Conservation (phyloP, 2,113 vertebrate genomes). For the Myotis brandtii region DNA sequence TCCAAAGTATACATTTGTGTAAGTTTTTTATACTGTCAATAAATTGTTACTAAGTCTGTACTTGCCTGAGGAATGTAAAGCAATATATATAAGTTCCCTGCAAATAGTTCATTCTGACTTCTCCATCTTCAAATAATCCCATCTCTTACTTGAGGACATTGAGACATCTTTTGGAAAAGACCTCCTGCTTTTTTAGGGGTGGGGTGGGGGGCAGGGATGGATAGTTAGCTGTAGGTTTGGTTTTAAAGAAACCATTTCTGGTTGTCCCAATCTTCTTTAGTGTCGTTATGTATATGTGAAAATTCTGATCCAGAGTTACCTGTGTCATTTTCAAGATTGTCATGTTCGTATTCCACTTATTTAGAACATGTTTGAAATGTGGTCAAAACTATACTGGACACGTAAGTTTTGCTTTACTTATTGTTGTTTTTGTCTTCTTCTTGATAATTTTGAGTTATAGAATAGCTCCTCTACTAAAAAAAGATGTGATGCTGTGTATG, state of each 20-base stretch:
- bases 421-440: neutral
- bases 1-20: neutral
- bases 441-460: neutral
- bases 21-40: neutral
- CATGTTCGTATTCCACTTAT: neutral
- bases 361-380: neutral
- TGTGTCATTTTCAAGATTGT: neutral
- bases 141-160: neutral
- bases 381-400: neutral
- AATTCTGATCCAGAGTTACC: neutral
- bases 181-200: neutral
- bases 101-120: slow-evolving; percentile 16
- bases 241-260: neutral
- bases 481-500: neutral
- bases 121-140: neutral
- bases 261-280: neutral
- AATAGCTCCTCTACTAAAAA: neutral
- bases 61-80: neutral
- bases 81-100: neutral
- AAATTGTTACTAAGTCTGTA: neutral
- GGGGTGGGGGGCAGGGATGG: neutral
- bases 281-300: neutral
- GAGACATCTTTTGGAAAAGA: neutral
- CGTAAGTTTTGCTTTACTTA: neutral
- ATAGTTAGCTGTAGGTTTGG: neutral